Conservation (phyloP, 2,113 vertebrate genomes). For the Noturus placidus region DNA sequence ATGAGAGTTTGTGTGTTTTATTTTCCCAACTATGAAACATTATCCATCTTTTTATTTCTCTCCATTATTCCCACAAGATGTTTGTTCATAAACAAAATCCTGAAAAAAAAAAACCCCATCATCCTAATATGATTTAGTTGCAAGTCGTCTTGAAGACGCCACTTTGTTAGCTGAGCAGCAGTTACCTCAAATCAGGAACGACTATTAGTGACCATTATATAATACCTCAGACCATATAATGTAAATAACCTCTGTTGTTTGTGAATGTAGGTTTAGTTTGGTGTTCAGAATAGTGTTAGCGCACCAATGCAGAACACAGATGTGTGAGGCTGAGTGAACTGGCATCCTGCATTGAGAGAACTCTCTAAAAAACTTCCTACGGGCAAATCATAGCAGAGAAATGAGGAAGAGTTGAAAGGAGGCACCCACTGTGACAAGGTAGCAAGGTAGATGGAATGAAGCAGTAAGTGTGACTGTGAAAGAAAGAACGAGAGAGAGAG, state of each 20-base stretch:
- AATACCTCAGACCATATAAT: background rate
- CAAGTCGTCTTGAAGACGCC: background rate
- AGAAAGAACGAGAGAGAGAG: background rate
- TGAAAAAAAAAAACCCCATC: background rate
- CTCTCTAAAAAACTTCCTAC: background rate
- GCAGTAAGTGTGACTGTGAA: slow-evolving; percentile 11
- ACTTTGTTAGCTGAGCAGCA: background rate
- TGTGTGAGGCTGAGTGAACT: background rate
- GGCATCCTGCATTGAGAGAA: background rate
- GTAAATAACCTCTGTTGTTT: background rate
- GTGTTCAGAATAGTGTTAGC: background rate
- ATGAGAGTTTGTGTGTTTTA: too few species aligned
- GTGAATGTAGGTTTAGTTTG: background rate
- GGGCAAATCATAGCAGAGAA: background rate
- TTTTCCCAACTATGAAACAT: background rate
- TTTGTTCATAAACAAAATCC: background rate
- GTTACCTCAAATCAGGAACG: background rate
- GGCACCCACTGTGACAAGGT: background rate
- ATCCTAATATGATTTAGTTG: background rate
- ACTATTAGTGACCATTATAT: background rate
- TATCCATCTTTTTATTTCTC: background rate
- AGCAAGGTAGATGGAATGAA: background rate
- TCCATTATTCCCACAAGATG: background rate
- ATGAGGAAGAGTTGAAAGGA: background rate
- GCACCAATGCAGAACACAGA: background rate